Base-by-base conservation (phyloP, 2,113 vertebrate genomes). In the Callipepla squamata region DNA sequence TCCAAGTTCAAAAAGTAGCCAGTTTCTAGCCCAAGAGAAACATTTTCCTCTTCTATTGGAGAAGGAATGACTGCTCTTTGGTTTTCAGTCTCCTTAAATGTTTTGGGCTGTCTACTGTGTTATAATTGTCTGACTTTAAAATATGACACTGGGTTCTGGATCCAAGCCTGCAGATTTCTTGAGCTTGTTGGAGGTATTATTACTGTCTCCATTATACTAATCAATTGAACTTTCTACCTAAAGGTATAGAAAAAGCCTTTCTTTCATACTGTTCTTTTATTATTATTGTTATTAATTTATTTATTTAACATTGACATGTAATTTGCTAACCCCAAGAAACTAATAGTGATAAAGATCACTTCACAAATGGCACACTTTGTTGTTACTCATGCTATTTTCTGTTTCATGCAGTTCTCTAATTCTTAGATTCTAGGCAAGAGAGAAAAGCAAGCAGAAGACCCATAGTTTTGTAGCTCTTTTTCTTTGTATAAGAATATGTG, bases 61-160 rank as follows among this genome's bases (percentile, higher is more conserved):
- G n/a, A 57, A 76, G 25, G 14, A 50, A 17, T 0, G 2, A 42
- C 28, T 45, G 9, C 6, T 83, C 7, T 61, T 80, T 1, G 1
- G 12, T 81, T 89, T 74, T 13, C 74, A 59, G 61, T 40, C 6
- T 80, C 23, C 51, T 74, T 38, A 38, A 28, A 13, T 51, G 11
- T 73, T 81, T 89, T 82, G 28, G 36, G 4, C 23, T 40, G 38
- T 36, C 77, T 67, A 8, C 57, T 65, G 44, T 87, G 72, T 86
- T 80, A 26, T 69, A 30, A 76, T 75, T 85, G 6, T 74, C 47
- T 72, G 18, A 53, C 9, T 53, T 32, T 72, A 81, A 80, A 77
- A 2, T 7, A 36, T 62, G 26, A 34, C 13, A 14, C 53, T 65
- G 40, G 32, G 25, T 85, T 59, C 34, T 76, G 70, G 14, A 10